Evolutionary conservation across 2,113 vertebrate species (phyloP).

Genomic region (Dipodomys ordii): DNA sequence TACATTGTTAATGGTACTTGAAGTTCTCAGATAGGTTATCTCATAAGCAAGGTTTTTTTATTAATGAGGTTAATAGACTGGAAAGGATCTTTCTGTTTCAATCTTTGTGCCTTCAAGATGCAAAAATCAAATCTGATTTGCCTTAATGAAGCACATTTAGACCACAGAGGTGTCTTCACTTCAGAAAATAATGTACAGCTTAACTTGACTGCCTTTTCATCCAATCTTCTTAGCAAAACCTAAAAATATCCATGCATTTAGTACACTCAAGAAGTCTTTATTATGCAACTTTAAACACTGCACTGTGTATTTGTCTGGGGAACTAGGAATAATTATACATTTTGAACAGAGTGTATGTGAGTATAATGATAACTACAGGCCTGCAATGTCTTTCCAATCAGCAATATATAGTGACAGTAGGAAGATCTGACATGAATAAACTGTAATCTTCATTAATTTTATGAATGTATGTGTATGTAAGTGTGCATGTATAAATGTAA

Average conservation of each 20-base stretch:
- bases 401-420: background rate
- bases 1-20: constrained; percentile 4
- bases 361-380: constrained; percentile 71
- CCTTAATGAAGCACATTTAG: constrained; percentile 13
- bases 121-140: constrained; percentile 27
- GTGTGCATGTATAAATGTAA: too few relatives aligned
- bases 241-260: constrained; percentile 49
- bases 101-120: background rate
- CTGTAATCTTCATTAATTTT: constrained; percentile 33
- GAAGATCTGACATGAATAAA: constrained; percentile 53
- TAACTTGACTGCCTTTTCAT: constrained; percentile 23
- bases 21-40: constrained; percentile 43
- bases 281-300: constrained; percentile 51
- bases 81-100: constrained; percentile 4
- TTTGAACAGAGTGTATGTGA: constrained; percentile 69
- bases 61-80: constrained; percentile 42
- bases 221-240: constrained; percentile 10
- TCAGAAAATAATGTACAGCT: background rate
- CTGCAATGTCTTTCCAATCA: constrained; percentile 55
- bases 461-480: too few relatives aligned
- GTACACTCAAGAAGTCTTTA: constrained; percentile 51
- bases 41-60: background rate
- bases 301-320: constrained; percentile 39
- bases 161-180: background rate
- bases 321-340: constrained; percentile 73